Evolutionary conservation across 2,113 vertebrate genomes (phyloP), one percentile per base, ranked within the genome.

Genomic region (Nannobrachium achirus): DNA sequence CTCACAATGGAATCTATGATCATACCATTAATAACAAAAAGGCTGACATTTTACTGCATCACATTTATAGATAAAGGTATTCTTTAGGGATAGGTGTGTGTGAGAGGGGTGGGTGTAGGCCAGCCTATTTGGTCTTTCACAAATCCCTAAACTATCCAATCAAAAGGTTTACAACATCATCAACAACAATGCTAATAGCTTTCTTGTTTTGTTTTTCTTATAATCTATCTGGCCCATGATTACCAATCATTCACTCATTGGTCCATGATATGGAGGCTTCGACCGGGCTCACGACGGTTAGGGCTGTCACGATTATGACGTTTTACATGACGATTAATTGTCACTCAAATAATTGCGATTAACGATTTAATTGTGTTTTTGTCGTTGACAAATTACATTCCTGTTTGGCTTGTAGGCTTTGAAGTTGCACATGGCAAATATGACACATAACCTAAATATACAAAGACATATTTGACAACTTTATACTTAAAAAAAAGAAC

Each of bases 1-100:
- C 72, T 83, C 25, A 79, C 80, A 55, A 77, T 48, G 51, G 9
- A 83, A 60, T 59, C 68, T 20, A 77, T 75, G 67, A 76, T 66
- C 45, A 8, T 76, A 79, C 63, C 1, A 75, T 45, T 38, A 61
- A 66, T 38, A 61, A 66, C 46, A 42, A 59, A n/a, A 45, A 78
- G 75, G 71, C 64, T 66, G 64, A 74, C 64, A 69, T 20, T 64
- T 25, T 60, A 82, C 83, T 79, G 82, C 76, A 78, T 86, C 88
- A 88, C 84, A 85, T 81, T 85, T 73, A 79, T 7, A 70, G 80
- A 78, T 80, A 63, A 65, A 66, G 19, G 48, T 46, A 63, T 48
- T 10, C 4, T 20, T 18, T 50, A 18, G 5, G 18, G 13, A 40
- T 39, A 53, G 10, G 46, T 48, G 58, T 60, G 62, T 20, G 10